Conservation (phyloP, 2,888 invertebrate species). For the Timema podura region DNA sequence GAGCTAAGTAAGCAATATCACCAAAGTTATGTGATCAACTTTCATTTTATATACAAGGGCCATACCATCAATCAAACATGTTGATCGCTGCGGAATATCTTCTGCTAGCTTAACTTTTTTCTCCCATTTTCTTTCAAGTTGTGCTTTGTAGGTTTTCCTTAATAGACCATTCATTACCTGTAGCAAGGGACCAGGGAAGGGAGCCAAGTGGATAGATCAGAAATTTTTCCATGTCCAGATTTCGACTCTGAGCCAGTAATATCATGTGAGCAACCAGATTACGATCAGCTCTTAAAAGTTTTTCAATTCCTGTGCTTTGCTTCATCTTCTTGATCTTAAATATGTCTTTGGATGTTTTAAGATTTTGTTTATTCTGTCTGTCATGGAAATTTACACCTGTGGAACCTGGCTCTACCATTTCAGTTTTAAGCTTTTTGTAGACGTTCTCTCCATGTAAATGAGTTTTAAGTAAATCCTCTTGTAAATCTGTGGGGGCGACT, state of each 20-base stretch:
- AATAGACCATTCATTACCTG: too few relatives aligned
- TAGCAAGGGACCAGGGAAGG: too few relatives aligned
- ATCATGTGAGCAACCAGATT: neutral
- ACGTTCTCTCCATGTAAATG: neutral
- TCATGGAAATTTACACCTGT: neutral
- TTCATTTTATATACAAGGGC: neutral
- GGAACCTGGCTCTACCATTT: neutral
- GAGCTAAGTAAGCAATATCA: neutral
- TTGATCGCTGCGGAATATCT: neutral
- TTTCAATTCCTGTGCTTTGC: neutral
- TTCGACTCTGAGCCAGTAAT: neutral
- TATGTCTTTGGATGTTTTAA: neutral
- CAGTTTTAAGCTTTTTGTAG: neutral
- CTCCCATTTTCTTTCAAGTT: neutral
- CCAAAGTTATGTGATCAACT: neutral
- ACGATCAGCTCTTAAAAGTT: neutral
- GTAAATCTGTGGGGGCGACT: too few relatives aligned
- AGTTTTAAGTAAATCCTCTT: neutral
- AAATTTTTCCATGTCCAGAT: conserved; percentile 7
- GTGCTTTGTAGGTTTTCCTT: conserved; percentile 3
- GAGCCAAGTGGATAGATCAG: too few relatives aligned
- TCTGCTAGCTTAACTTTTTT: neutral
- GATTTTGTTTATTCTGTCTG: neutral
- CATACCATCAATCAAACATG: conserved; percentile 7
- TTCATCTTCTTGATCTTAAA: neutral